Base-by-base conservation (phyloP, 1,140 invertebrate genomes). In the Alviniconcha marisindica region DNA sequence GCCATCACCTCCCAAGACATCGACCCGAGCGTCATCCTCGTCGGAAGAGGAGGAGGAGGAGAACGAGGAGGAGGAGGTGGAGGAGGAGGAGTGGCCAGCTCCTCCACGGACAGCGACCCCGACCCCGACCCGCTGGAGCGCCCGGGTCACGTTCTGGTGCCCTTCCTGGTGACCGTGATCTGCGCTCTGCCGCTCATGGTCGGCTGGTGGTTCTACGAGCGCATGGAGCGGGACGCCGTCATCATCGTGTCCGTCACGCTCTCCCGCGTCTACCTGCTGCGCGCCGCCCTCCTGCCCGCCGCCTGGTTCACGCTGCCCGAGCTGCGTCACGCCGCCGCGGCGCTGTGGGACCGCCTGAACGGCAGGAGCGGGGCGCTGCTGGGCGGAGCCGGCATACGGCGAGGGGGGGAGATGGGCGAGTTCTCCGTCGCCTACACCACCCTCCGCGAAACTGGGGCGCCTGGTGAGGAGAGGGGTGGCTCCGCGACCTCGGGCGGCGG, bases 391-490 rank as follows among this genome's bases (percentile, higher is more conserved):
- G 69, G 69, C 31, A 5, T 33, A 7, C 51, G 51, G 4, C n/a
- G 51, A 1, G 14, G 4, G 24, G 33, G 54, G 33, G 77, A 80
- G 60, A 54, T 15, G 14, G 77, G 77, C 0, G 77, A 80, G 54
- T 80, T 66, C 77, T 66, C 54, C n/a, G 77, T 80, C 56, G 77
- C 77, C 77, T 80, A 80, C 77, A 66, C 56, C 33, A 80, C 77
- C 10, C 77, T 80, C 0, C 15, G 56, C 2, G 73, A 76, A n/a
- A 71, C 28, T 0, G 33, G 69, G 18, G n/a, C n/a, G n/a, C n/a
- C n/a, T n/a, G n/a, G n/a, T n/a, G 77, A 78, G 71, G 5, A 18
- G 24, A 73, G 71, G 40, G 71, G 42, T 38, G 38, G 18, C 71
- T 48, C 73, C 1, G 3, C 73, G 21, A 3, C 38, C 2, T 24